These are phyloP conservation scores for Drosophila serrata DNA, from an alignment of 1,140 invertebrate genomes.

Conservation along the genomic window DNA sequence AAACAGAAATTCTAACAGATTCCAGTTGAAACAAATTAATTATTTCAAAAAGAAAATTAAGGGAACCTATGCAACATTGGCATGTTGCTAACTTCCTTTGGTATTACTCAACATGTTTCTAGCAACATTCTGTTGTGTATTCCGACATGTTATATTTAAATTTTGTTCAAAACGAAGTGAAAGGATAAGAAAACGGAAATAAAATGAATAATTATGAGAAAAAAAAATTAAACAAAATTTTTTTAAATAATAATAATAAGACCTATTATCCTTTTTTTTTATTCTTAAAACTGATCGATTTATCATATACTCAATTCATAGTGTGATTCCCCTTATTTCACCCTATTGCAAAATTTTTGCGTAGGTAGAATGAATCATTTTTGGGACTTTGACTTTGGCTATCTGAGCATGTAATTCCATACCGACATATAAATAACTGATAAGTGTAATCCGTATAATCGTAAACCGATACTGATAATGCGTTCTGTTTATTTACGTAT, in stretches of 20 bases:
- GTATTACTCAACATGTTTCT: background rate
- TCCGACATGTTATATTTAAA: background rate
- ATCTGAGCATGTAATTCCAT: slow-evolving; percentile 15
- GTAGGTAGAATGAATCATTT: slow-evolving; percentile 39
- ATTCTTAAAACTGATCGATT: background rate
- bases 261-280: too few species aligned
- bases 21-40: background rate
- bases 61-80: background rate
- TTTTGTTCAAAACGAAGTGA: background rate
- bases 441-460: slow-evolving; percentile 41
- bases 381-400: slow-evolving; percentile 12
- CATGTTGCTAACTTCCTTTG: background rate
- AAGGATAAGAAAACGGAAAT: background rate
- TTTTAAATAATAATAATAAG: background rate
- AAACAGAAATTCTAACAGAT: too few species aligned
- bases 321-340: background rate
- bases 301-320: background rate
- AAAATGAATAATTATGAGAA: background rate
- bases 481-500: slow-evolving; percentile 3
- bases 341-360: background rate
- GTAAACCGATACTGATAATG: slow-evolving; percentile 36
- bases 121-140: background rate
- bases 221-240: background rate
- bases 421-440: slow-evolving; percentile 34
- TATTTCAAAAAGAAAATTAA: background rate